A percentile compares a stretch with the other conserved stretches of the same genome.
These are phyloP conservation scores for Antennarius maculatus DNA, from an alignment of 2,797 vertebrate genomes.

Conservation along the genomic window DNA sequence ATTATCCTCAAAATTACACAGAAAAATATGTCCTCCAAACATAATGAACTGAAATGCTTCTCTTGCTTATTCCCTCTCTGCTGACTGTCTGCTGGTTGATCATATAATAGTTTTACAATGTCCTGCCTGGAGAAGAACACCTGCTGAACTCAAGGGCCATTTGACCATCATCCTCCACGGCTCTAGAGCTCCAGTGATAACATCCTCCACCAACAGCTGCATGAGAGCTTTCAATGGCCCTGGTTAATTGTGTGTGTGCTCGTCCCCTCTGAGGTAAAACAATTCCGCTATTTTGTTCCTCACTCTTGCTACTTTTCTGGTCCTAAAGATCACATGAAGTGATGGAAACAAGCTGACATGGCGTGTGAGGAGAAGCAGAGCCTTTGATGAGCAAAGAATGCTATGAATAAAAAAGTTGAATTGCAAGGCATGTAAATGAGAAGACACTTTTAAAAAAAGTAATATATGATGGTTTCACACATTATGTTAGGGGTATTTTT, in stretches of 20 bases:
- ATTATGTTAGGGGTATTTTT: constrained; percentile 4
- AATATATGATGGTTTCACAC: neutral
- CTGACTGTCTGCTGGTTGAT: constrained; percentile 17
- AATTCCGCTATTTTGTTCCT: constrained; percentile 46
- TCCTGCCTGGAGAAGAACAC: constrained; percentile 41
- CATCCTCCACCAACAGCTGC: constrained; percentile 27
- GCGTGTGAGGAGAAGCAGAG: constrained; percentile 14
- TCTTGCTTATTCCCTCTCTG: constrained; percentile 11
- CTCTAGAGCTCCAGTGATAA: constrained; percentile 28
- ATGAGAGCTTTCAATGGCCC: constrained; percentile 47
- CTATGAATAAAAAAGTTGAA: neutral
- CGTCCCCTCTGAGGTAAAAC: constrained; percentile 44
- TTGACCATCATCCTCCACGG: constrained; percentile 25
- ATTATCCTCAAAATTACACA: too few relatives aligned
- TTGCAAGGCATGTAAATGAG: constrained; percentile 3
- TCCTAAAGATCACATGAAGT: constrained; percentile 45
- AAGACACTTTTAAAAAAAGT: neutral
- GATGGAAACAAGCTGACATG: constrained; percentile 4
- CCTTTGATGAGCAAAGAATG: constrained; percentile 16
- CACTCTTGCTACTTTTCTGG: constrained; percentile 41
- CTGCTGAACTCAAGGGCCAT: constrained; percentile 38
- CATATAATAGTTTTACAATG: constrained; percentile 34
- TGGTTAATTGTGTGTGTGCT: constrained; percentile 67
- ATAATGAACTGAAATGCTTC: constrained; percentile 8
- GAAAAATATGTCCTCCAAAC: neutral